A percentile compares a stretch with the other conserved stretches of the same genome.
These are phyloP conservation scores for Tetropium fuscum DNA, from an alignment of 2,888 invertebrate genomes.

Conservation along the genomic window DNA sequence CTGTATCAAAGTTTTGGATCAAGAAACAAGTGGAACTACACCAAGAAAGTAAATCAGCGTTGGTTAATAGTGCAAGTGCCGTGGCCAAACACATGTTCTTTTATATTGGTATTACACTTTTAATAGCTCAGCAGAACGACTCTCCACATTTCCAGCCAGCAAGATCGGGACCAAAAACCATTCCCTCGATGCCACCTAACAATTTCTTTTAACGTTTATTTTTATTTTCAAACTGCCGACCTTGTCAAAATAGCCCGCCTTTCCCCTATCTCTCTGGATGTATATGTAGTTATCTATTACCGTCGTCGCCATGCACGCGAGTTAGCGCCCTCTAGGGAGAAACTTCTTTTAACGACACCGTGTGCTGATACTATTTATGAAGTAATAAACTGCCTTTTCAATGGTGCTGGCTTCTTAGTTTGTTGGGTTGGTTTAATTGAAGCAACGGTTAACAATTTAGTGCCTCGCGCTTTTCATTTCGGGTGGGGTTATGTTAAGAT, in stretches of 20 bases:
- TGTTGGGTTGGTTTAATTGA: slow-evolving; percentile 36
- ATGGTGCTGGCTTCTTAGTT: slow-evolving; percentile 36
- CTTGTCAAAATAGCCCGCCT: slow-evolving; percentile 11
- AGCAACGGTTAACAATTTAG: slow-evolving; percentile 40
- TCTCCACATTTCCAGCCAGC: too few relatives aligned
- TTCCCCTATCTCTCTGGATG: slow-evolving; percentile 30
- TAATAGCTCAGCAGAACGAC: too few relatives aligned
- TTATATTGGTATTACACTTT: too few relatives aligned
- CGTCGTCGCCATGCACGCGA: slow-evolving; percentile 47
- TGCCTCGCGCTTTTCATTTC: slow-evolving; percentile 29
- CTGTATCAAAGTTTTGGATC: too few relatives aligned
- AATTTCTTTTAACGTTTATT: slow-evolving; percentile 14
- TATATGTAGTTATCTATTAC: slow-evolving; percentile 49
- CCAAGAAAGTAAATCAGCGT: too few relatives aligned
- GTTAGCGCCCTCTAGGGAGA: slow-evolving; percentile 52
- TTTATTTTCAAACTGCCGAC: slow-evolving; percentile 9
- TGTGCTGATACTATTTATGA: slow-evolving; percentile 51
- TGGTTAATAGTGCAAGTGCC: too few relatives aligned
- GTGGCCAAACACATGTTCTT: too few relatives aligned
- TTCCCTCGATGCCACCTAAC: too few relatives aligned
- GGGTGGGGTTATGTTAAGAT: slow-evolving; percentile 20
- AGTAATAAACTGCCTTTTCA: slow-evolving; percentile 49
- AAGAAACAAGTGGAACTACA: too few relatives aligned
- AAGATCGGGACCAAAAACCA: too few relatives aligned
- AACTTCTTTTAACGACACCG: slow-evolving; percentile 55